These are phyloP conservation scores for Bemisia tabaci DNA, from an alignment of 1,140 invertebrate genomes.

Conservation along the genomic window DNA sequence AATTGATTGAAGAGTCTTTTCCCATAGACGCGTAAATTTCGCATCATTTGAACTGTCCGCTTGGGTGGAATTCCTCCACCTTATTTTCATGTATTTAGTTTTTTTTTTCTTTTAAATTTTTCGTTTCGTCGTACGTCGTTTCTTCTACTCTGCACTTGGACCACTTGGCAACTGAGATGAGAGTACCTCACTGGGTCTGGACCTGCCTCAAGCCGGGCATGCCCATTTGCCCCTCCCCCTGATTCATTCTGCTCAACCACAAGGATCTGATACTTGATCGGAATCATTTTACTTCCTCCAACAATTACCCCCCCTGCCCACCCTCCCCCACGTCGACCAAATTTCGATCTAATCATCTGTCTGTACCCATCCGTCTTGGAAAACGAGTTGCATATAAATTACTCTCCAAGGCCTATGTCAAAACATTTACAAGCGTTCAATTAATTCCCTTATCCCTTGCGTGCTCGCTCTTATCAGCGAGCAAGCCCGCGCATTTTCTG, in stretches of 20 bases:
- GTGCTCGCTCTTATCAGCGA: too few species aligned
- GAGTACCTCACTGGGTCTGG: not conserved
- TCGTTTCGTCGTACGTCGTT: not conserved
- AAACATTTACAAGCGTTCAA: too few species aligned
- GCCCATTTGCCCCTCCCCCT: not conserved
- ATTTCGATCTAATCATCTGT: not conserved
- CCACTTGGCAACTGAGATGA: not conserved
- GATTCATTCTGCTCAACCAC: not conserved
- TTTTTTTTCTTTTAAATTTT: not conserved
- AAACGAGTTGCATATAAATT: not conserved
- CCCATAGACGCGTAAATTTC: too few species aligned
- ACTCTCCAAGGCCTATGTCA: too few species aligned
- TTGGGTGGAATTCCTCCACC: too few species aligned
- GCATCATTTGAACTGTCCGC: too few species aligned
- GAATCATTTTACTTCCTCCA: not conserved
- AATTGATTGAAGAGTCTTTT: too few species aligned
- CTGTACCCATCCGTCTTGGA: not conserved
- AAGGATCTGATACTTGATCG: not conserved
- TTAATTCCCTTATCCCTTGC: too few species aligned
- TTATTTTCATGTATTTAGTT: too few species aligned
- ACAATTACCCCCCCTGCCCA: not conserved
- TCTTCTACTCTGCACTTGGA: not conserved
- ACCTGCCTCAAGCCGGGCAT: not conserved
- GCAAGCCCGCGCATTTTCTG: too few species aligned
- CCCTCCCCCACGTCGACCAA: not conserved